Percentiles rank a stretch among this genome's conserved stretches.
Evolutionary conservation across 2,113 vertebrate genomes (phyloP).

Genomic region (Carlito syrichta): DNA sequence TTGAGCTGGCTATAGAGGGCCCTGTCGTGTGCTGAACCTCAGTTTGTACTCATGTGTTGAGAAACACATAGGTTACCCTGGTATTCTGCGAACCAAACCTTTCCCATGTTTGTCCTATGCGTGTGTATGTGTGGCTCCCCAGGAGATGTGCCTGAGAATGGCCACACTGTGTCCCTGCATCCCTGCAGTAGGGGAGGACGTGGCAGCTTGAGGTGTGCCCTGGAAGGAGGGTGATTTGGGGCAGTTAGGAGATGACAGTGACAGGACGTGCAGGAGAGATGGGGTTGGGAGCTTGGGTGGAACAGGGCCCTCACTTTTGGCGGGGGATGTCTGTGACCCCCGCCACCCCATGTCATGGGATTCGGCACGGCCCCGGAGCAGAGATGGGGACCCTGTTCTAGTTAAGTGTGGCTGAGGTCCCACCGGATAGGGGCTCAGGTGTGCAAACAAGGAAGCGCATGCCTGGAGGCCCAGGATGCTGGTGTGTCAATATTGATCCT

Average conservation of each 20-base stretch:
- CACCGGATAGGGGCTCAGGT: background rate
- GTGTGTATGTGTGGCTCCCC: background rate
- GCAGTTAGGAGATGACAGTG: background rate
- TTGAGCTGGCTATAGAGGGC: background rate
- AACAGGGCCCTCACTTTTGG: background rate
- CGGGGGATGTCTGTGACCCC: background rate
- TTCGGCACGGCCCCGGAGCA: background rate
- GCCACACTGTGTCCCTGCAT: background rate
- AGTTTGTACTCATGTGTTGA: background rate
- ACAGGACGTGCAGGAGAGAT: too few species aligned
- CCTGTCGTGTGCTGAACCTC: background rate
- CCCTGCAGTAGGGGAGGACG: too few species aligned
- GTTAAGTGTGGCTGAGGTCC: background rate
- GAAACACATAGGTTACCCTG: background rate
- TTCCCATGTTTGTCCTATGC: background rate
- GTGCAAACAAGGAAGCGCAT: background rate
- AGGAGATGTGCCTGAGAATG: background rate
- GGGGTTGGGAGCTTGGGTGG: too few species aligned
- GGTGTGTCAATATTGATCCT: slow-evolving; percentile 41
- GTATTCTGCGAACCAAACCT: background rate
- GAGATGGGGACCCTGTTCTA: background rate
- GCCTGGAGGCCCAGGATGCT: accelerated
- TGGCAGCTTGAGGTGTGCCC: background rate
- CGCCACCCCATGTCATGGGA: too few species aligned
- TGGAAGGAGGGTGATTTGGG: background rate